phyloP scores from a whole-genome alignment of 2,888 invertebrate genomes.

The Sarcophaga subvicina region DNA sequence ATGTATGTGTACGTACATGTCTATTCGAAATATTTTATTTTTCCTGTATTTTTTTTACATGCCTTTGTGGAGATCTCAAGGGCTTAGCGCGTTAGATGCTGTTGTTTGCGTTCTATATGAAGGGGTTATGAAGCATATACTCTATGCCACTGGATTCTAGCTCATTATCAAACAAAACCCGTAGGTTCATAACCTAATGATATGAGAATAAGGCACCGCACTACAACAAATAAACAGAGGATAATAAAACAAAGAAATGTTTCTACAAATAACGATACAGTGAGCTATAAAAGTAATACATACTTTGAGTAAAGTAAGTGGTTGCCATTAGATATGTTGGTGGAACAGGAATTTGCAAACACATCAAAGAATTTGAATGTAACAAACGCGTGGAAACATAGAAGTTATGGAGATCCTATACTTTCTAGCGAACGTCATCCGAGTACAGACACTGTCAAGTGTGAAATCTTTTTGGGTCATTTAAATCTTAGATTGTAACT shows the following conservation, averaged over 20 bases:
- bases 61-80: conserved; percentile 68
- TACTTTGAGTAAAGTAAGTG: no score
- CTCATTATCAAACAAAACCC: conserved; percentile 67
- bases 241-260: conserved; percentile 28
- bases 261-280: conserved; percentile 6
- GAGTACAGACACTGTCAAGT: no score
- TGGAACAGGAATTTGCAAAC: no score
- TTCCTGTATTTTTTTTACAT: conserved; percentile 40
- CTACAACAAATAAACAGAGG: conserved; percentile 21
- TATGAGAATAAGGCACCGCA: conserved; percentile 31
- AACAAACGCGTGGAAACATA: no score
- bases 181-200: conserved; percentile 68
- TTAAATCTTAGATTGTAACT: no score
- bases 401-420: no score
- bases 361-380: no score
- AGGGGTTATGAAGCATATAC: conserved; percentile 59
- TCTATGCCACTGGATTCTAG: conserved; percentile 33
- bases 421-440: no score
- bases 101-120: conserved; percentile 37
- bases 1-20: conserved; percentile 6
- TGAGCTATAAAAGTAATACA: neutral
- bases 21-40: conserved; percentile 2
- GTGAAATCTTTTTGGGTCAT: no score
- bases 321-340: no score
- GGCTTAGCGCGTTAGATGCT: conserved; percentile 54